Percentiles rank a stretch among this genome's conserved stretches.
Evolutionary conservation across 1,140 invertebrate species (phyloP).

Genomic region (Atopsyche davidsoni): DNA sequence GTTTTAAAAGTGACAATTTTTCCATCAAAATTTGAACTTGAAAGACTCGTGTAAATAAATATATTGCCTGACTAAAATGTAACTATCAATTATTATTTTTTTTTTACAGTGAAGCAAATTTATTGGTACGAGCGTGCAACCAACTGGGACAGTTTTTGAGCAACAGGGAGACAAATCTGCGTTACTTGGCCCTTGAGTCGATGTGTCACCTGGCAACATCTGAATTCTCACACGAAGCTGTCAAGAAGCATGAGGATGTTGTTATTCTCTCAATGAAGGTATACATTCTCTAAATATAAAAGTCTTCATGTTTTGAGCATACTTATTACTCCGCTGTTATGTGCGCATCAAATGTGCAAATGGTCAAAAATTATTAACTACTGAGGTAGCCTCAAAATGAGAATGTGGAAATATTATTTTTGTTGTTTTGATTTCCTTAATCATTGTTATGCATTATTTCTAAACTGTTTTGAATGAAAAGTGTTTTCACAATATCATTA

Average conservation of each 20-base stretch:
- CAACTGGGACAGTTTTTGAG: slow-evolving; percentile 98
- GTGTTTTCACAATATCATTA: not conserved
- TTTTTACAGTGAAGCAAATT: slow-evolving; percentile 79
- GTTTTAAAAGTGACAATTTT: too few relatives aligned
- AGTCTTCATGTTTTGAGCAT: slow-evolving; percentile 2
- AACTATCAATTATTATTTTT: slow-evolving; percentile 13
- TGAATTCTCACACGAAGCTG: slow-evolving; percentile 99
- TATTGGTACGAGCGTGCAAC: slow-evolving; percentile 96
- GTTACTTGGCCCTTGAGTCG: slow-evolving; percentile 96
- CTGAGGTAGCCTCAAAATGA: not conserved
- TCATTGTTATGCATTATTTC: slow-evolving; percentile 1
- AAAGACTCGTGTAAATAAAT: too few relatives aligned
- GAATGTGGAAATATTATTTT: slow-evolving; percentile 4
- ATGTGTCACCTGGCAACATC: slow-evolving; percentile 99
- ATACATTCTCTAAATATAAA: slow-evolving; percentile 15
- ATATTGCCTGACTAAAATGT: too few relatives aligned
- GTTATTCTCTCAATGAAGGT: slow-evolving; percentile 98
- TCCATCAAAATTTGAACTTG: too few relatives aligned
- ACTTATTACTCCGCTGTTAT: not conserved
- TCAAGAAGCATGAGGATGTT: slow-evolving; percentile 99
- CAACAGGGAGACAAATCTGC: slow-evolving; percentile 96
- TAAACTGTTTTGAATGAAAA: not conserved
- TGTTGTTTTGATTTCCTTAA: not conserved
- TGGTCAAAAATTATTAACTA: too few relatives aligned
- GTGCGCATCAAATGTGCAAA: too few relatives aligned